Evolutionary conservation across 2,888 invertebrate genomes (phyloP), one percentile per base, ranked within the genome.

Genomic region (Drosophila mettleri): DNA sequence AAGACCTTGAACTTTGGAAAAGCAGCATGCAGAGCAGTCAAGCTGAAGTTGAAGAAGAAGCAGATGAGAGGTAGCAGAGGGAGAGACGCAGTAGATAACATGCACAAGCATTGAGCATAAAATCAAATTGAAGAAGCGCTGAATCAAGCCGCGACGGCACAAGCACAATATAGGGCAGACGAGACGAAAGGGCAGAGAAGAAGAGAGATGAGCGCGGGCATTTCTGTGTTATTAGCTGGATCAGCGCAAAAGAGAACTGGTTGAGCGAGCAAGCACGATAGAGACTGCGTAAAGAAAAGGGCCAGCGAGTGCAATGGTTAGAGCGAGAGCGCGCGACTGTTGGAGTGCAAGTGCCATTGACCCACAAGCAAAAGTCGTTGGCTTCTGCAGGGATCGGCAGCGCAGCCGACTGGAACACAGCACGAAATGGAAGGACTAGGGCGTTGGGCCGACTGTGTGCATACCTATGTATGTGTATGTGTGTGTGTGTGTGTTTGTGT

Each of bases 1-100:
- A 61, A 83, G 83, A 83, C 83, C 83, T 83, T 83, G 83, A 83
- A 83, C 83, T 86, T 83, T 83, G 83, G 62, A 45, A 71, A 74
- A 80, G 46, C 48, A 74, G 69, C 75, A 82, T 45, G 65, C 52
- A 66, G 65, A 77, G 43, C 60, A 64, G 57, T 31, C 60, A 20
- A 29, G 43, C 2, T 16, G 33, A 29, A 29, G 33, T n/a, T 43
- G 57, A 3, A 20, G 49, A 14, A 10, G 39, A 31, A 71, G 64
- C 1, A 2, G 38, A 2, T 36, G 48, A 14, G 22, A 27, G 20
- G 16, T 20, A 18, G 24, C 9, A 33, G 16, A 18, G 12, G 18
- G 14, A 20, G 12, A 18, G 46, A 3, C 1, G 36, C 22, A n/a
- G 55, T 7, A 60, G 59, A 67, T 60, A 67, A 57, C 59, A 75